These are phyloP conservation scores for Lophius americanus DNA, from an alignment of 2,797 vertebrate species.

Conservation along the genomic window DNA sequence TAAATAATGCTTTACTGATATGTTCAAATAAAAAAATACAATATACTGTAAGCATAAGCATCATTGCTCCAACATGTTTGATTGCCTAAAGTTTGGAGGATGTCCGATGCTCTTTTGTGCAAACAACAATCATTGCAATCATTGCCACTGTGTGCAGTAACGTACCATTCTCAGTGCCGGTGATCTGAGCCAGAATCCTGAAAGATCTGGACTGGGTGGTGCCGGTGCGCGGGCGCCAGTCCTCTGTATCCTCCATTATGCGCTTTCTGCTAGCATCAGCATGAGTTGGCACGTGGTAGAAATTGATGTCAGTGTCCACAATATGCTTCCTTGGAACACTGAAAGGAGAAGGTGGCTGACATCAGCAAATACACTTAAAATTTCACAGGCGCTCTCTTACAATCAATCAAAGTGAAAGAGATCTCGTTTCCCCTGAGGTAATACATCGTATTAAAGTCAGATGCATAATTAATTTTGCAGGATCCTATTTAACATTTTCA, in stretches of 20 bases:
- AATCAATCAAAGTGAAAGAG: conserved; percentile 1
- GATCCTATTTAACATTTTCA: conserved; percentile 1
- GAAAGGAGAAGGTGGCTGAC: conserved; percentile 21
- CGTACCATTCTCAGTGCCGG: conserved; percentile 90
- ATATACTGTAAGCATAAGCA: not conserved
- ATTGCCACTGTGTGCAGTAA: not conserved
- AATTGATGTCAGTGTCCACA: conserved; percentile 92
- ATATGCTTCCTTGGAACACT: conserved; percentile 90
- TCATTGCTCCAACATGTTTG: not conserved
- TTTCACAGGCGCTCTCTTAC: not conserved
- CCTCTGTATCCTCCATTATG: conserved; percentile 94
- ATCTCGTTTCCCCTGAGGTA: not conserved
- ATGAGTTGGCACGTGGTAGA: conserved; percentile 91
- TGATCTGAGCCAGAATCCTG: conserved; percentile 96
- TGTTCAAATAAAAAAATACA: not conserved
- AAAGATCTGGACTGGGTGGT: conserved; percentile 98
- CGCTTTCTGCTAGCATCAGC: conserved; percentile 95
- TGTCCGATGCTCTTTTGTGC: not conserved
- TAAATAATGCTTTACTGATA: not conserved
- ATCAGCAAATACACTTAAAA: conserved; percentile 26
- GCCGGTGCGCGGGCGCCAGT: conserved; percentile 93
- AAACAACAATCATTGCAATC: not conserved
- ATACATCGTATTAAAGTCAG: conserved; percentile 1
- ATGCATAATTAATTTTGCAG: conserved; percentile 2
- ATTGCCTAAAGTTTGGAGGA: not conserved